These are phyloP conservation scores for Montipora sp. DNA, from an alignment of 64 coral and sea anemone genomes.

Conservation along the genomic window DNA sequence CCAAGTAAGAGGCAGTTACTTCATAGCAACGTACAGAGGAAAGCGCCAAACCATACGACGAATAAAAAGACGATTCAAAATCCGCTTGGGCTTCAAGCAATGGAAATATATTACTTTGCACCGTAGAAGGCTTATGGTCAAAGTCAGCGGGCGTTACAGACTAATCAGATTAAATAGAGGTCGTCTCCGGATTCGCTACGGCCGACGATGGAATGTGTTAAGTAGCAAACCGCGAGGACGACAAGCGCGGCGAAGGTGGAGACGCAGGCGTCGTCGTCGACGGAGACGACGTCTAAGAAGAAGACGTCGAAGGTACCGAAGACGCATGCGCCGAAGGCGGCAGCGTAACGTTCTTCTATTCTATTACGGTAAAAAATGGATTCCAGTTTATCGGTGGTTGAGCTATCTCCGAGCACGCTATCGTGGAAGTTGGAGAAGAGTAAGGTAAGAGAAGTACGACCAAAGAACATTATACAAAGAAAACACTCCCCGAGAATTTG, in stretches of 20 bases:
- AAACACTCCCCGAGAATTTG: no score
- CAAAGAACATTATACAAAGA: neutral
- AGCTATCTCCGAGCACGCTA: neutral
- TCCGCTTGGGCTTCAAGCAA: neutral
- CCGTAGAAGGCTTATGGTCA: constrained; percentile 12
- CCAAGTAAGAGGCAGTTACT: neutral
- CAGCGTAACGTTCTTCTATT: constrained; percentile 19
- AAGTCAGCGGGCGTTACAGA: neutral
- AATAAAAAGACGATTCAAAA: constrained; percentile 13
- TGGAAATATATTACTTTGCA: neutral
- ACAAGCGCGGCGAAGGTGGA: neutral
- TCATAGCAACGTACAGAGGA: constrained; percentile 17
- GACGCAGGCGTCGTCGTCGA: constrained; percentile 22
- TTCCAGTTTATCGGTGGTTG: neutral
- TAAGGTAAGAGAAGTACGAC: neutral
- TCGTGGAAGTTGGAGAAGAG: neutral
- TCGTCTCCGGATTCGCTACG: neutral
- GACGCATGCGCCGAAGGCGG: neutral
- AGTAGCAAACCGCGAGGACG: neutral
- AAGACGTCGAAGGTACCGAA: constrained; percentile 30
- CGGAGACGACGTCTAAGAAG: constrained; percentile 20
- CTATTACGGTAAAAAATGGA: neutral
- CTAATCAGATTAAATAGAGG: constrained; percentile 3
- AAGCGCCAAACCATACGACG: constrained; percentile 5
- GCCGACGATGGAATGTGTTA: neutral